Base-by-base conservation (phyloP, 2,797 vertebrate genomes). In the Eupleurogrammus muticus region DNA sequence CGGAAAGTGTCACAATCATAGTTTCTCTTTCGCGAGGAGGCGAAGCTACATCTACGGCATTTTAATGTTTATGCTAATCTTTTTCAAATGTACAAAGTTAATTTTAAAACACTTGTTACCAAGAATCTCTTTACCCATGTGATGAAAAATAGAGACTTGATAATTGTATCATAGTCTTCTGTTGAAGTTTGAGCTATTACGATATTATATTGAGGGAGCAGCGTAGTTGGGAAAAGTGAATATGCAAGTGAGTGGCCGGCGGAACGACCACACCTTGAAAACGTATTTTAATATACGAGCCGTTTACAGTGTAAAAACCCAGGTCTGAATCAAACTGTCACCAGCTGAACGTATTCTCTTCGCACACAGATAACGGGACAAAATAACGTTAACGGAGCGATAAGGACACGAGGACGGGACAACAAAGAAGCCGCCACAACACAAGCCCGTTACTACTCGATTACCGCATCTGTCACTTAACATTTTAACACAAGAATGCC, bases 341-440 rank as follows among this genome's bases (percentile, higher is more conserved):
- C 0, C 49, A 21, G 5, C 14, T 0, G 1, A 16, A 1, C 48
- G 14, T 23, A 42, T 23, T 10, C 1, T 20, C 16, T 5, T 16
- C 0, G 16, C 3, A n/a, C 5, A 40, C 24, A 16, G 7, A 58
- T 24, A 36, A 52, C 42, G 38, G 16, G 9, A 35, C 44, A 20
- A 59, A 28, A 63, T 34, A 64, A 57, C 63, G 54, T 51, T 57
- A 55, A 34, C 5, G 0, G 8, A 3, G 83, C 81, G 28, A 28
- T 87, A 67, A 68, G 59, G n/a, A 68, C 88, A 89, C 86, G 87
- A 90, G 88, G 89, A 86, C 75, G n/a, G 70, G 80, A 90, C 83
- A 92, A 93, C 92, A 93, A 93, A 93, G 92, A 87, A 80, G 83
- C 82, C 73, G 77, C 48, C 63, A 77, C 65, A 11, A 6, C 58